Percentiles rank a stretch among this genome's conserved stretches.
phyloP scores from a whole-genome alignment of 1,140 invertebrate genomes.

The Drosophila dunni region DNA sequence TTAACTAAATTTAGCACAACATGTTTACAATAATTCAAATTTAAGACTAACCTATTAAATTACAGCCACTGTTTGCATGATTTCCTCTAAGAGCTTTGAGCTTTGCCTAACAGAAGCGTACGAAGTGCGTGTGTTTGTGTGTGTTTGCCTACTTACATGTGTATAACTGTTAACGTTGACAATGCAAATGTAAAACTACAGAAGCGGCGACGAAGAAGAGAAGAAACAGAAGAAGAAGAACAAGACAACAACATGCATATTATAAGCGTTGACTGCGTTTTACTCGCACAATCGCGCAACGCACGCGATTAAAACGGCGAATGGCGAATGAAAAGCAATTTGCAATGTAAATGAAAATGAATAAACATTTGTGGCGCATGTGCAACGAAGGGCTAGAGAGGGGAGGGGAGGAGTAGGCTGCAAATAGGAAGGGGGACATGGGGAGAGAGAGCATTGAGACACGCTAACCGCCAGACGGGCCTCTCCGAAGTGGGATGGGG shows the following conservation, averaged over 20 bases:
- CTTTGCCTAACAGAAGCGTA: too few relatives aligned
- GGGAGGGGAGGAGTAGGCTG: not conserved
- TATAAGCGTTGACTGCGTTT: constrained; percentile 44
- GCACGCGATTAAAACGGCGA: constrained; percentile 63
- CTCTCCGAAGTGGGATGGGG: not conserved
- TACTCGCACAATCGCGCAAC: constrained; percentile 43
- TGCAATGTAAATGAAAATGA: constrained; percentile 65
- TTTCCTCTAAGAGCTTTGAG: too few relatives aligned
- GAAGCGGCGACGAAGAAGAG: not conserved
- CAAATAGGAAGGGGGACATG: not conserved
- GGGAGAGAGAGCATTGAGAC: constrained; percentile 42
- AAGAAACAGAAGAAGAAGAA: constrained; percentile 8
- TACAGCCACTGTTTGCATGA: too few relatives aligned
- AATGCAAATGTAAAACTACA: constrained; percentile 18
- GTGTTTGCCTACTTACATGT: constrained; percentile 18
- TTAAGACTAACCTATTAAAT: not conserved
- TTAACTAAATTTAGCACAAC: not conserved
- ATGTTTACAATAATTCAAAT: not conserved
- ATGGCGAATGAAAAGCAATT: constrained; percentile 61
- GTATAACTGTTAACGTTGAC: constrained; percentile 42
- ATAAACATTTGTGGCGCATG: constrained; percentile 46
- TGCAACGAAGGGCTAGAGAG: constrained; percentile 31
- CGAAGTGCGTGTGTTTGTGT: not conserved
- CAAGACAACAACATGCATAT: constrained; percentile 29
- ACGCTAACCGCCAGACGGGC: constrained; percentile 52